Evolutionary conservation across 2,888 invertebrate species (phyloP), one percentile per base, ranked within the genome.

Genomic region (Heteromyza rotundicornis): DNA sequence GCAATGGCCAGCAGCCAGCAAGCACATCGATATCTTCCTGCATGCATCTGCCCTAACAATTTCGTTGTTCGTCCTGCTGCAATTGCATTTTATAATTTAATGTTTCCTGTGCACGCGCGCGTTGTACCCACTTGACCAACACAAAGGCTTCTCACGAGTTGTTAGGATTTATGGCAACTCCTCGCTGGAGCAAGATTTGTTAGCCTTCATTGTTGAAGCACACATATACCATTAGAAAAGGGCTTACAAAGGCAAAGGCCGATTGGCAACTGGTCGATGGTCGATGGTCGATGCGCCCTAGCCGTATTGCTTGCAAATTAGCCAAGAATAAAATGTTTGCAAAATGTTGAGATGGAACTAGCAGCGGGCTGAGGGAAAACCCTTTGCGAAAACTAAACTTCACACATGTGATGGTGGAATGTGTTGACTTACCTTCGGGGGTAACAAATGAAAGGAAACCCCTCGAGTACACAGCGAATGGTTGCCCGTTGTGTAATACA

Each of bases 141-240:
- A n/a, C 27, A 27, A 27, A 27, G 5, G 10, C 27, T 27, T 10
- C 5, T n/a, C 12, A 40, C 40, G 40, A 40, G 40, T 74, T 74
- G 71, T 72, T 74, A 70, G 76, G 77, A 78, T 78, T 78, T 77
- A 78, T 78, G 71, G 75, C 73, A 71, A 70, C 70, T n/a, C 40
- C 40, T 7, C 7, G 47, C 20, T 47, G 47, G 14, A 7, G 40
- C n/a, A n/a, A n/a, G n/a, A n/a, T n/a, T n/a, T n/a, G n/a, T n/a
- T n/a, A n/a, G n/a, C n/a, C n/a, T n/a, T n/a, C n/a, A n/a, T n/a
- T n/a, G n/a, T n/a, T n/a, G n/a, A 8, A 8, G 32, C 12, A 8
- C 32, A 12, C 32, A 32, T 32, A 3, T 40, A n/a, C 12, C 12
- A 40, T 40, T 40, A 40, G 40, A 40, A 40, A 14, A 27, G 27